A percentile compares a stretch with the other conserved stretches of the same genome.
phyloP scores from a whole-genome alignment of 35 echinoderm and acorn worm species.

The Apostichopus californicus region DNA sequence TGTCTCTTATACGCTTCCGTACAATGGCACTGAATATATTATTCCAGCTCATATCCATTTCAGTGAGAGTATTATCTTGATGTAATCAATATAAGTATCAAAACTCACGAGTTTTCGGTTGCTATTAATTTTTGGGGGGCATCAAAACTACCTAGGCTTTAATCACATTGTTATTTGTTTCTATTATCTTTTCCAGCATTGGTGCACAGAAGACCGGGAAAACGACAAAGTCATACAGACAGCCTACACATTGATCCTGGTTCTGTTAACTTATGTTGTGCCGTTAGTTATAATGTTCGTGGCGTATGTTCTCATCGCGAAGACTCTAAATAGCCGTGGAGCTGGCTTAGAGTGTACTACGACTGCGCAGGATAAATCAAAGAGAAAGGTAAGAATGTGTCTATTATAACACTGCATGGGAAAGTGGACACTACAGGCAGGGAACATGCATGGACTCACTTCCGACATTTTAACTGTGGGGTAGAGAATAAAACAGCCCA shows the following conservation, averaged over 20 bases:
- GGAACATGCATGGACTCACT: too few relatives aligned
- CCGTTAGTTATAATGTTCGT: slow-evolving; percentile 81
- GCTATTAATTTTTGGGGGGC: too few relatives aligned
- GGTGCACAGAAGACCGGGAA: slow-evolving; percentile 28
- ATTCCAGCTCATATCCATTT: too few relatives aligned
- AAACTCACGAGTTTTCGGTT: too few relatives aligned
- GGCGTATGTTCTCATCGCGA: slow-evolving; percentile 77
- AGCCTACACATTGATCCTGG: slow-evolving; percentile 61
- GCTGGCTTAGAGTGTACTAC: slow-evolving; percentile 76
- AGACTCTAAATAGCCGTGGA: slow-evolving; percentile 71
- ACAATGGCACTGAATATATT: too few relatives aligned
- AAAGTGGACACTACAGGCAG: background rate
- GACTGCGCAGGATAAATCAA: slow-evolving; percentile 80
- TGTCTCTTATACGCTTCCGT: too few relatives aligned
- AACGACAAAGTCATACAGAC: background rate
- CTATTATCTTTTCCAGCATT: slow-evolving; percentile 48
- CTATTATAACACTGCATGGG: background rate
- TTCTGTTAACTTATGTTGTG: slow-evolving; percentile 73
- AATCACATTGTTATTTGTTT: too few relatives aligned
- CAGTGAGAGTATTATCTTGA: too few relatives aligned
- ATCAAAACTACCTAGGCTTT: too few relatives aligned
- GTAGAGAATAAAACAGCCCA: too few relatives aligned
- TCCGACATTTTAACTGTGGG: too few relatives aligned
- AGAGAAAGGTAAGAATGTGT: slow-evolving; percentile 71
- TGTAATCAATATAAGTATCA: too few relatives aligned